phyloP scores from a whole-genome alignment of 2,888 invertebrate genomes.

The Archips xylosteana region DNA sequence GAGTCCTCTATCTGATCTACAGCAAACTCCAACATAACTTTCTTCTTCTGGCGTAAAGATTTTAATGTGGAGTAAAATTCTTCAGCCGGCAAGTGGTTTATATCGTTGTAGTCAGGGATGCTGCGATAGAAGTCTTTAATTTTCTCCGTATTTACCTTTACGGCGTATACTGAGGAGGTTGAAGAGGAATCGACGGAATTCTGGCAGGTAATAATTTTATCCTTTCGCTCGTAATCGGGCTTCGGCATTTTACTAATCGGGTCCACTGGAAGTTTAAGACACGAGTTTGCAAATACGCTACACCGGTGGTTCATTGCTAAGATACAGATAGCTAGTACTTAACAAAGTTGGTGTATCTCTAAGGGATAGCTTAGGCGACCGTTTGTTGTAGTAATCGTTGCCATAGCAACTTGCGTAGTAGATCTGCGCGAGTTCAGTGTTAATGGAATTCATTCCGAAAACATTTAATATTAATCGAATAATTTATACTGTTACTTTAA shows the following conservation, averaged over 20 bases:
- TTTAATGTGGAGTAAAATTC: conserved; percentile 91
- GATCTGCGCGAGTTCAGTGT: conserved; percentile 4
- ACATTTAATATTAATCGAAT: conserved; percentile 3
- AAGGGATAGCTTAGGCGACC: conserved; percentile 4
- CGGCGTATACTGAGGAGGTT: conserved; percentile 62
- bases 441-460: conserved; percentile 10
- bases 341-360: neutral
- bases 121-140: conserved; percentile 91
- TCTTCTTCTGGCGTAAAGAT: conserved; percentile 87
- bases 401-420: conserved; percentile 43
- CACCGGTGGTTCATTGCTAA: conserved; percentile 78
- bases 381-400: conserved; percentile 43
- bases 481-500: neutral
- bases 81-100: conserved; percentile 90
- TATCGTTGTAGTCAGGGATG: conserved; percentile 92
- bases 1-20: conserved; percentile 68
- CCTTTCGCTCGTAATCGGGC: conserved; percentile 88
- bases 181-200: conserved; percentile 71
- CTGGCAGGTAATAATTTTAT: conserved; percentile 66
- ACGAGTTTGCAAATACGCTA: conserved; percentile 89
- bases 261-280: conserved; percentile 90
- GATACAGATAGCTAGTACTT: neutral
- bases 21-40: conserved; percentile 73
- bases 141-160: conserved; percentile 82
- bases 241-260: conserved; percentile 90